phyloP scores from a whole-genome alignment of 2,113 vertebrate genomes.

The Boulengeromyrus knoepffleri region DNA sequence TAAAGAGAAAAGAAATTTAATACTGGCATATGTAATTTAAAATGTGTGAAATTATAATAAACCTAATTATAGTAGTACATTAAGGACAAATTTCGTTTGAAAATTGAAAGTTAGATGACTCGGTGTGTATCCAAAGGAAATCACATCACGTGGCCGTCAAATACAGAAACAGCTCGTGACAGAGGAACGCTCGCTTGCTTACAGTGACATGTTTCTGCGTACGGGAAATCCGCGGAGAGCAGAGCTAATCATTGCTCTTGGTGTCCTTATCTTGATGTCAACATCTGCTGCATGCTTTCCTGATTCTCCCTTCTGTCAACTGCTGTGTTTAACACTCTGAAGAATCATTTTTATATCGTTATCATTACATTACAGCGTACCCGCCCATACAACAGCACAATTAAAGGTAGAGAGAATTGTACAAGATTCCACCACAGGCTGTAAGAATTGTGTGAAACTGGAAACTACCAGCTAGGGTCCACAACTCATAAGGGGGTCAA shows the following conservation, averaged over 20 bases:
- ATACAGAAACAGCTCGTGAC: neutral
- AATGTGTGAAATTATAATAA: constrained; percentile 4
- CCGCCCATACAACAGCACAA: neutral
- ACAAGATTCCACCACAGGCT: neutral
- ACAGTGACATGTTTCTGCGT: neutral
- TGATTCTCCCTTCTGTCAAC: neutral
- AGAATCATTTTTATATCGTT: neutral
- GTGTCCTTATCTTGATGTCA: neutral
- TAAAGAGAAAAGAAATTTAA: constrained; percentile 2
- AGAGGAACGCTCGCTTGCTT: neutral
- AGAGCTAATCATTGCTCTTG: neutral
- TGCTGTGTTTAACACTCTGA: neutral
- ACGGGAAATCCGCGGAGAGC: neutral
- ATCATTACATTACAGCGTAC: neutral
- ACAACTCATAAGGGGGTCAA: neutral
- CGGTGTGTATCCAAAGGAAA: neutral
- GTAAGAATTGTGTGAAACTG: neutral
- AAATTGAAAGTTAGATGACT: constrained; percentile 3
- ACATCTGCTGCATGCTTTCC: neutral
- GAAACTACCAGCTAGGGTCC: neutral
- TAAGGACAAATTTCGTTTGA: neutral
- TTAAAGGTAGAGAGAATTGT: neutral
- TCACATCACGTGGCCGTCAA: neutral
- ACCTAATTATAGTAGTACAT: constrained; percentile 1
- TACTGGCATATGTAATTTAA: constrained; percentile 1